Evolutionary conservation across 2,113 vertebrate genomes (phyloP), one percentile per base, ranked within the genome.

Genomic region (Calonectris borealis): DNA sequence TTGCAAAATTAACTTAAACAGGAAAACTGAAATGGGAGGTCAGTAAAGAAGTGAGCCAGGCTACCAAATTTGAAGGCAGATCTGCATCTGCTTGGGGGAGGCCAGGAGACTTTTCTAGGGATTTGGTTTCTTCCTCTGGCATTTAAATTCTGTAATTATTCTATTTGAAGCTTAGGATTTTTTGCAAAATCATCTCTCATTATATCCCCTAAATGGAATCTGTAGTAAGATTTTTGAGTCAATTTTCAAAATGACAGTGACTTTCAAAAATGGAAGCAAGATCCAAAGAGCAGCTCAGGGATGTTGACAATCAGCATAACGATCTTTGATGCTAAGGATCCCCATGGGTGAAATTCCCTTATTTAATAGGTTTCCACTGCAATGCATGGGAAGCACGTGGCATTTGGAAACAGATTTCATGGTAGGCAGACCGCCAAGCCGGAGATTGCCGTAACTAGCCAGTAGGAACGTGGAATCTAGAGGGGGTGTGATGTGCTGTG

Each of bases 391-490:
- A 46, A 66, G 18, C 94, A 62, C 51, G 4, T n/a, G 90, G 81
- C 60, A 8, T 31, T 14, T 31, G 54, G 66, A 34, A 81, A 19
- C 40, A 32, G 88, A 36, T 84, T 72, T 49, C 0, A 1, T 10
- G 8, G 86, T 7, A 34, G 94, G 82, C 85, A 77, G 46, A 36
- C 17, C 0, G 5, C 94, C 86, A 54, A 32, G 46, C 13, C 0
- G 0, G 44, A 76, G 32, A 55, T 71, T 82, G 77, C 89, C 4
- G 6, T 24, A 13, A 29, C 22, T 21, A 64, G 44, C 83, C 91
- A 16, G 20, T 14, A 10, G 32, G n/a, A 71, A 13, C 0, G 3
- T 46, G 82, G 25, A 6, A 1, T 52, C 64, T 2, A 2, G 66
- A 76, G 69, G 52, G 57, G 13, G 29, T 48, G 51, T 48, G 83